Base-by-base conservation (phyloP, 2,888 invertebrate species). In the Creontiades dilutus region DNA sequence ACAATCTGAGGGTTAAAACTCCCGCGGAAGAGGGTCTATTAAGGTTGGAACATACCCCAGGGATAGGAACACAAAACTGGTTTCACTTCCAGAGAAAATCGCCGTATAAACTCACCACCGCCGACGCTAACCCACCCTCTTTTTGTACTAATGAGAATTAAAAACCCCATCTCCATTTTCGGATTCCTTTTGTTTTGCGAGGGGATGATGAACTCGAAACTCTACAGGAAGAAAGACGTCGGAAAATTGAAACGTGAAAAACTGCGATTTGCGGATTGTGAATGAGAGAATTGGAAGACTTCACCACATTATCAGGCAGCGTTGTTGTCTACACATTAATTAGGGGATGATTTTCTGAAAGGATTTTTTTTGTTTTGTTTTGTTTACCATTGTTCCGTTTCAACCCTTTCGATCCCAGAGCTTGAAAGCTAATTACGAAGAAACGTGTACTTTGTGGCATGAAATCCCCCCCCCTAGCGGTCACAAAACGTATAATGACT, bases 141-240 rank as follows among this genome's bases (percentile, higher is more conserved):
- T 48, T 55, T 48, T 47, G 9, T 9, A 48, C 82, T 82, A 82
- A 82, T 82, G 82, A 82, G 82, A 52, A 82, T 82, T 82, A 48
- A 82, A 82, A 82, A 46, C 48, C 80, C 19, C 80, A 80, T 80
- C 48, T 47, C 46, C 46, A 80, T 47, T 80, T 80, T 46, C 14
- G 37, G 11, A 19, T 16, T 46, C 28, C 11, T 28, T 80, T 80
- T 48, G 46, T 47, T 80, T 0, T 28, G n/a, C 9, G 16, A n/a
- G 48, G 46, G 80, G 80, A 5, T 80, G 80, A 46, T 80, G 48
- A 80, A 47, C 80, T n/a, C n/a, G 16, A 80, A 68, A 68, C 68
- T 68, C 68, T 2, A 68, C 19, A 23, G 23, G 23, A 46, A 37
- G 80, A 23, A 68, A 68, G 23, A 68, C 19, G 19, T 5, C 68